These are phyloP conservation scores for Mormyrus iriodes DNA, from an alignment of 2,113 vertebrate species.

Conservation along the genomic window DNA sequence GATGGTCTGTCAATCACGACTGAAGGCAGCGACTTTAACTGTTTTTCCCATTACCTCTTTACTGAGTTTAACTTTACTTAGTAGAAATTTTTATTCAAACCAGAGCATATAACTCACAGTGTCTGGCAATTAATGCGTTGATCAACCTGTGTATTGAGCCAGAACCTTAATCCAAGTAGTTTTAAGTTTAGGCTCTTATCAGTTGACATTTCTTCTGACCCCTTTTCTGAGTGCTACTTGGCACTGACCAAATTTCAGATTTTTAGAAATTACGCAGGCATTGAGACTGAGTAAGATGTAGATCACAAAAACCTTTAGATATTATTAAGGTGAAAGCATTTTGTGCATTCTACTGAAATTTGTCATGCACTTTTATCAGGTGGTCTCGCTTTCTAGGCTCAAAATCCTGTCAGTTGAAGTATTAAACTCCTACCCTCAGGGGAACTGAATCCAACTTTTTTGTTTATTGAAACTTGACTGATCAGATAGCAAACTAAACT, in stretches of 20 bases:
- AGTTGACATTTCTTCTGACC: neutral
- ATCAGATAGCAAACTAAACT: neutral
- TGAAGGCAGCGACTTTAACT: constrained; percentile 32
- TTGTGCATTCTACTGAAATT: too few species aligned
- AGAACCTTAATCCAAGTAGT: neutral
- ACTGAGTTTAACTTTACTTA: neutral
- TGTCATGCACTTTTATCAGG: too few species aligned
- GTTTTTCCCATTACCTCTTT: neutral
- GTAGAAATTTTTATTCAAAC: neutral
- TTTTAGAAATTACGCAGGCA: neutral
- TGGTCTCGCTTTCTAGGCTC: too few species aligned
- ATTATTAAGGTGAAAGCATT: neutral
- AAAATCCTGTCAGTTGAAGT: too few species aligned
- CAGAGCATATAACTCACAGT: neutral
- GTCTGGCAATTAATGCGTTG: neutral
- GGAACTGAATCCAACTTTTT: too few species aligned
- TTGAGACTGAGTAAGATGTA: neutral
- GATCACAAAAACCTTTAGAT: neutral
- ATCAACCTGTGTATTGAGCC: neutral
- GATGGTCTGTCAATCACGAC: constrained; percentile 58
- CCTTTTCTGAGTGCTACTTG: neutral
- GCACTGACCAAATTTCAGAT: neutral
- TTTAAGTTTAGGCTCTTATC: neutral
- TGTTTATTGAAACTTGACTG: too few species aligned
- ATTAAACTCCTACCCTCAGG: too few species aligned